Base-by-base conservation (phyloP, 2,797 vertebrate genomes). In the Phataginus tetradactyla region DNA sequence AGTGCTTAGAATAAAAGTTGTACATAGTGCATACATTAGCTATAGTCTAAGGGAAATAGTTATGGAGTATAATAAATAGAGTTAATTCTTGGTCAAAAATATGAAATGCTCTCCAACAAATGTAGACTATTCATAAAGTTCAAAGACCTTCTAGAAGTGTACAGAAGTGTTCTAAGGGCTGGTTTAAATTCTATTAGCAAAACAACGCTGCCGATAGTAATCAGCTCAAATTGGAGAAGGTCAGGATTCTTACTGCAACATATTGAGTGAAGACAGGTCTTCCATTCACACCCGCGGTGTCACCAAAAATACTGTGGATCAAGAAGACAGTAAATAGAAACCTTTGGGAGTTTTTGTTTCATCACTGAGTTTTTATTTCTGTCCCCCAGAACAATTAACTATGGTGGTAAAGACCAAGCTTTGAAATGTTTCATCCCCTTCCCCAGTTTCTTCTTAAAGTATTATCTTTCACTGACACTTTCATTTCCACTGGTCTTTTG, bases 321-420 rank as follows among this genome's bases (percentile, higher is more conserved):
- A 75, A 68, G 74, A 98, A 61, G 71, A 96, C 12, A 7, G n/a
- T 83, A 91, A 93, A 93, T 89, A 5, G 4, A 94, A 71, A 68
- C 55, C 86, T 78, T 57, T 42, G 29, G 61, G 53, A 12, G 49
- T 79, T 98, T 98, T 85, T 89, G 55, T 86, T 93, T 96, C 93
- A 97, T 97, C 64, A 86, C 68, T 45, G 55, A 72, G 84, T 92
- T 94, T 97, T 34, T 71, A 84, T 92, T 96, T 98, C 86, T 98
- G 91, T 85, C 80, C 93, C 95, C 71, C 34, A 64, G 94, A 97
- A 86, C 84, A 94, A 85, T 79, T 95, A 79, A 98, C 90, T 72
- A 32, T 91, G 18, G 92, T 93, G 80, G 86, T 63, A 94, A 95
- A 83, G 32, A 51, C 37, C 39, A 86, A 72, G n/a, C 91, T 97